Conservation (phyloP, 2,888 invertebrate genomes). For the Leptopilina myrica region DNA sequence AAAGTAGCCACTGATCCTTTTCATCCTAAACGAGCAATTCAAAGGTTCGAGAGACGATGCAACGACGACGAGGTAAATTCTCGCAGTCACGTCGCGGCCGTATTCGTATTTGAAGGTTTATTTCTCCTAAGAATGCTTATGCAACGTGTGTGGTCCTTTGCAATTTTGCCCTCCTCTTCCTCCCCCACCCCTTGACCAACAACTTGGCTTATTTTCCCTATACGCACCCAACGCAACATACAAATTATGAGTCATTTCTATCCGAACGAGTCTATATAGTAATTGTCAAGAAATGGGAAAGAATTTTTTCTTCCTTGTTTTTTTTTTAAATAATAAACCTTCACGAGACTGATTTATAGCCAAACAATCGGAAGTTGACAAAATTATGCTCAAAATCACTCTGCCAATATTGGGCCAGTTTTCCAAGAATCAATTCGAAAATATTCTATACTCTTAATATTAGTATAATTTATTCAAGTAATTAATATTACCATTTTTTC, state of each 20-base stretch:
- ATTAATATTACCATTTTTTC: too few relatives aligned
- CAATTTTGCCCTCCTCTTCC: slow-evolving; percentile 59
- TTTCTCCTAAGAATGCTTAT: slow-evolving; percentile 56
- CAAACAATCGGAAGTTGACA: not conserved
- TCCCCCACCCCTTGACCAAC: slow-evolving; percentile 36
- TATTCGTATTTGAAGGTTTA: slow-evolving; percentile 61
- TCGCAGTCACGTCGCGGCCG: slow-evolving; percentile 68
- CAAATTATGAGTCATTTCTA: slow-evolving; percentile 16
- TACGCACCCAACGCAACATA: not conserved
- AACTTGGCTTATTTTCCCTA: too few relatives aligned
- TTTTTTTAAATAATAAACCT: not conserved
- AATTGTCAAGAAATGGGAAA: not conserved
- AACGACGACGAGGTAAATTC: slow-evolving; percentile 66
- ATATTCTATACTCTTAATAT: too few relatives aligned
- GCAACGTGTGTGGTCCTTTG: slow-evolving; percentile 68
- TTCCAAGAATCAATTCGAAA: too few relatives aligned
- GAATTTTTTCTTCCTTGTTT: not conserved
- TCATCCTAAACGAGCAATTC: slow-evolving; percentile 74
- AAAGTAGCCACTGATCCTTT: slow-evolving; percentile 68
- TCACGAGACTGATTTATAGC: too few relatives aligned
- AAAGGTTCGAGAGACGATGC: slow-evolving; percentile 62
- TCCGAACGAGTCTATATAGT: not conserved
- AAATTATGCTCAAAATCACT: too few relatives aligned
- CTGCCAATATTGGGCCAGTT: too few relatives aligned
- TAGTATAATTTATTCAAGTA: too few relatives aligned